A percentile compares a stretch with the other conserved stretches of the same genome.
phyloP scores from a whole-genome alignment of 2,888 invertebrate species.

The Apeira syringaria region DNA sequence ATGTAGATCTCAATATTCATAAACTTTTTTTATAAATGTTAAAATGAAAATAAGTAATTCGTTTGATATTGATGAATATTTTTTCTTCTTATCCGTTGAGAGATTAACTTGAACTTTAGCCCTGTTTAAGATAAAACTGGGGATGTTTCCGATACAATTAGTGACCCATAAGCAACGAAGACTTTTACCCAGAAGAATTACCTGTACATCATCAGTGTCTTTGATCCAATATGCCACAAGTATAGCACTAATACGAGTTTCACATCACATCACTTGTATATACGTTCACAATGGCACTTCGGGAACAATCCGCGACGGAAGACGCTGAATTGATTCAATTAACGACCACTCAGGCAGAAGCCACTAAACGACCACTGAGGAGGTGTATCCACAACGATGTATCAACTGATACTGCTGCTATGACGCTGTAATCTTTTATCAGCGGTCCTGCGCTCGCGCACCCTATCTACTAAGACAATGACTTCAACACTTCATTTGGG shows the following conservation, averaged over 20 bases:
- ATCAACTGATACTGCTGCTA: constrained; percentile 65
- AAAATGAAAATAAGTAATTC: too few relatives aligned
- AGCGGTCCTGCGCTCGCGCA: constrained; percentile 55
- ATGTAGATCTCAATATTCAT: too few relatives aligned
- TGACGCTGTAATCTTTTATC: constrained; percentile 75
- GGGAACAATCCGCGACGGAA: constrained; percentile 64
- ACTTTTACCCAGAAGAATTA: too few relatives aligned
- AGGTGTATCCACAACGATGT: constrained; percentile 55
- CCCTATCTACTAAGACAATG: constrained; percentile 66
- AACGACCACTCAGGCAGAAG: constrained; percentile 37
- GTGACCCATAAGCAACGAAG: too few relatives aligned
- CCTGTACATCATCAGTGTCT: constrained; percentile 45
- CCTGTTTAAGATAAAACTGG: too few relatives aligned
- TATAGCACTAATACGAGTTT: constrained; percentile 13
- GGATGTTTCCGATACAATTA: too few relatives aligned
- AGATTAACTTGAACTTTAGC: too few relatives aligned
- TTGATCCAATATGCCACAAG: constrained; percentile 20
- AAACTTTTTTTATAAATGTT: too few relatives aligned
- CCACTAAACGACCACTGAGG: constrained; percentile 33
- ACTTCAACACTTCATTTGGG: constrained; percentile 50
- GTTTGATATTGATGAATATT: too few relatives aligned
- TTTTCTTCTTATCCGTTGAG: too few relatives aligned
- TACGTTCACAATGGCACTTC: constrained; percentile 28
- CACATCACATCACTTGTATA: constrained; percentile 40
- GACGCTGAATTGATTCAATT: constrained; percentile 77